A percentile compares a stretch with the other conserved stretches of the same genome.
Conservation (phyloP, 2,113 vertebrate genomes). For the Hippolais icterina region DNA sequence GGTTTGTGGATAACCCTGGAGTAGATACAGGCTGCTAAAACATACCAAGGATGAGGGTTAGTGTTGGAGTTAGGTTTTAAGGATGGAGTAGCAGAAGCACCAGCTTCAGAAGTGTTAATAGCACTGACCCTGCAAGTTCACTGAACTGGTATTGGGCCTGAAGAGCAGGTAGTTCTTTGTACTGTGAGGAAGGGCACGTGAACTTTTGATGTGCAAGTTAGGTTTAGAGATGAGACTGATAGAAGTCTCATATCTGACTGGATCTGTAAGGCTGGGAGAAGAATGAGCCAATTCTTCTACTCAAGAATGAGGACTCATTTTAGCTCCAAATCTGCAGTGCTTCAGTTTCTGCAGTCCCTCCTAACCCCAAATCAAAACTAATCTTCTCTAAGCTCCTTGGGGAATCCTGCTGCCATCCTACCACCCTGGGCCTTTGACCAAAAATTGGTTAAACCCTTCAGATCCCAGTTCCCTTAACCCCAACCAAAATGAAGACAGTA, state of each 20-base stretch:
- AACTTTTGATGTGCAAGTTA: background rate
- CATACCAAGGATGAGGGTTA: background rate
- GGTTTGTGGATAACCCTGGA: background rate
- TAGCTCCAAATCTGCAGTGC: background rate
- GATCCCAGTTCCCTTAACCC: background rate
- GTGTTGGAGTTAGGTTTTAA: background rate
- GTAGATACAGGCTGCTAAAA: background rate
- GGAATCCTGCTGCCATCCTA: background rate
- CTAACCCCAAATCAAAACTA: background rate
- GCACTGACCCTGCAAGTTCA: background rate
- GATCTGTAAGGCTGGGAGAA: background rate
- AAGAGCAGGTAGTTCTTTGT: background rate
- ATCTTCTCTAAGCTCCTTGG: background rate
- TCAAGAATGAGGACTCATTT: background rate
- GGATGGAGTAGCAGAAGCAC: background rate
- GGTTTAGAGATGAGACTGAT: background rate
- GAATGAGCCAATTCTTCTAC: background rate
- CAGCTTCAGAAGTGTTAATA: background rate
- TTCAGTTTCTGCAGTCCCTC: background rate
- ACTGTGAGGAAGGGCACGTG: background rate
- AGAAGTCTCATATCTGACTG: background rate
- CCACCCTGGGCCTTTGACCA: background rate
- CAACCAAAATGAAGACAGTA: background rate
- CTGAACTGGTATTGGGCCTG: background rate
- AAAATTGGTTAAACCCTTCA: background rate